Base-by-base conservation (phyloP, 2,113 vertebrate species). In the Oncorhynchus keta region DNA sequence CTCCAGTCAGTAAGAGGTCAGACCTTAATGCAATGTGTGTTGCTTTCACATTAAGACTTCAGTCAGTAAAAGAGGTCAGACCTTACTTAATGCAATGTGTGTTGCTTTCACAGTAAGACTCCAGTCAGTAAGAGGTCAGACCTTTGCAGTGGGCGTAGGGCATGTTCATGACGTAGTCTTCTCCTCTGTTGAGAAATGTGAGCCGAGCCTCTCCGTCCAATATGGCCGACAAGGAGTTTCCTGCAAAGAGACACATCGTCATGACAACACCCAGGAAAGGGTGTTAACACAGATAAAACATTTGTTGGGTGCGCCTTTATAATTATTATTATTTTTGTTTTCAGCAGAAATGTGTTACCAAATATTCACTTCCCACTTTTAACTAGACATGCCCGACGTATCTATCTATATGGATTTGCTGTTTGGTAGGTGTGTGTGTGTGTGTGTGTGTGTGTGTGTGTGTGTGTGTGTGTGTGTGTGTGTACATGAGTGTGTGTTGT, bases 61-160 rank as follows among this genome's bases (percentile, higher is more conserved):
- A n/a, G n/a, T n/a, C n/a, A n/a, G n/a, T n/a, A n/a, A n/a, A n/a
- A n/a, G n/a, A n/a, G n/a, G n/a, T n/a, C n/a, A n/a, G n/a, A n/a
- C n/a, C n/a, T n/a, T n/a, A n/a, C n/a, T n/a, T n/a, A n/a, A n/a
- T n/a, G n/a, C n/a, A n/a, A n/a, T 6, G 51, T 55, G 51, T 18
- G 51, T 13, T 26, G 22, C n/a, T 24, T 62, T 55, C 62, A 57
- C 70, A 66, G 72, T 1, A 4, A 55, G 51, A 55, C 51, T 16
- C 14, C 51, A 45, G 9, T 2, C 2, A 62, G 49, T 65, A 67
- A 16, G 59, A 12, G 4, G 3, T 69, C 88, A 61, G 91, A 99
- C 98, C 98, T 98, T 99, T 99, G 88, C 98, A 99, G 87, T 99
- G 98, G 85, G 98, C 98, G 59, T 99, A 99, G 68, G 98, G 97